phyloP scores from a whole-genome alignment of 2,797 vertebrate genomes.

The Tadarida brasiliensis region DNA sequence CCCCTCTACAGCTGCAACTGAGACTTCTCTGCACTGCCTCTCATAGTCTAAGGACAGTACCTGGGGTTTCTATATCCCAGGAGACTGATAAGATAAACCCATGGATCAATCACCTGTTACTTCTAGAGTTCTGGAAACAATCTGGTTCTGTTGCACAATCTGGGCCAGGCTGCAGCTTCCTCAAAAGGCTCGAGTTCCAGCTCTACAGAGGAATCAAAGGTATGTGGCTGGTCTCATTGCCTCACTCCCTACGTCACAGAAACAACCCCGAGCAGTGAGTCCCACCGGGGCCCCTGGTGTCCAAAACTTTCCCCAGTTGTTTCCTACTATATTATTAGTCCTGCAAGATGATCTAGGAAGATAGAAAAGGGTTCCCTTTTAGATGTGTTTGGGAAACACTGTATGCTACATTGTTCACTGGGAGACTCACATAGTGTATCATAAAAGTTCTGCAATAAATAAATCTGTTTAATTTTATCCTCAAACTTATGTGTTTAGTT shows the following conservation, averaged over 20 bases:
- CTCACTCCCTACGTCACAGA: neutral
- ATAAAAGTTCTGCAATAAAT: slow-evolving; percentile 2
- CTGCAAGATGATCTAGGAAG: neutral
- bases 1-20: neutral
- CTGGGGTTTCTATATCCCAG: neutral
- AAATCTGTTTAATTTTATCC: neutral
- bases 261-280: neutral
- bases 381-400: neutral
- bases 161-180: slow-evolving; percentile 26
- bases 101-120: neutral
- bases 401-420: neutral
- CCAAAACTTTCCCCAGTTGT: neutral
- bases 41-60: neutral
- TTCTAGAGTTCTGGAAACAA: slow-evolving; percentile 55
- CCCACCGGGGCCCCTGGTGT: neutral
- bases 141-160: neutral
- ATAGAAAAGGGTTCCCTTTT: neutral
- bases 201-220: neutral
- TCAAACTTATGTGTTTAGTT: neutral
- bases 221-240: neutral
- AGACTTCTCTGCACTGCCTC: neutral
- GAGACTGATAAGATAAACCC: slow-evolving; percentile 17
- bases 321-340: neutral
- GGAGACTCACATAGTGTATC: neutral
- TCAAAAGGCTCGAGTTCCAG: neutral